Base-by-base conservation (phyloP, 2,888 invertebrate species). In the Plebejus argus region DNA sequence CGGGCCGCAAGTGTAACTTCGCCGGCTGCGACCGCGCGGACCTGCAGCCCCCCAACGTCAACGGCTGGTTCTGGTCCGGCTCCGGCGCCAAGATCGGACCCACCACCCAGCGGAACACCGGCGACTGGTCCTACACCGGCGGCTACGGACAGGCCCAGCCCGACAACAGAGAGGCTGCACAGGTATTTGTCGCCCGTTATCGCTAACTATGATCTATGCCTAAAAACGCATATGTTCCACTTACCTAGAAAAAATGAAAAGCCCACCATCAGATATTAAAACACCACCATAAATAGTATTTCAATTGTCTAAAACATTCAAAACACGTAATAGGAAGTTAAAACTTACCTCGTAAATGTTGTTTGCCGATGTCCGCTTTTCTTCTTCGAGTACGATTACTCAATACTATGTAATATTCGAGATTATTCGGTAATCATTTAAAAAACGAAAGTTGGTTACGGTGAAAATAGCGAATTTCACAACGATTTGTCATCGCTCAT, bases 61-160 rank as follows among this genome's bases (percentile, higher is more conserved):
- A 97, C 90, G 97, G 97, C 78, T 98, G 98, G 98, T 98, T 98
- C 95, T 98, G 98, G 98, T 98, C 97, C 7, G 98, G 98, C 81
- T 98, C 98, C 10, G 98, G 98, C 49, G 98, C 97, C 80, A 98
- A 98, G 94, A 97, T 98, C 87, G 98, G 98, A 72, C 96, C 98
- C 79, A 98, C 98, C 77, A 96, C 96, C 53, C 97, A 98, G 89
- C 96, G 98, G 81, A 98, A 97, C 91, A 96, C 98, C 79, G 98
- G 98, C 61, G 98, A 98, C 89, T 98, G 98, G 98, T 98, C 97
- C 83, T 94, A 95, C 86, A 98, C 98, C 76, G 98, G 98, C 79
- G 98, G 98, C 82, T 98, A 96, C 88, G 97, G 97, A 76, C 97
- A 98, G 87, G 94, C 97, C 0, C 98, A 98, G 89, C 98, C 98